These are phyloP conservation scores for Cyrtonyx montezumae DNA, from an alignment of 2,113 vertebrate species.

Conservation along the genomic window DNA sequence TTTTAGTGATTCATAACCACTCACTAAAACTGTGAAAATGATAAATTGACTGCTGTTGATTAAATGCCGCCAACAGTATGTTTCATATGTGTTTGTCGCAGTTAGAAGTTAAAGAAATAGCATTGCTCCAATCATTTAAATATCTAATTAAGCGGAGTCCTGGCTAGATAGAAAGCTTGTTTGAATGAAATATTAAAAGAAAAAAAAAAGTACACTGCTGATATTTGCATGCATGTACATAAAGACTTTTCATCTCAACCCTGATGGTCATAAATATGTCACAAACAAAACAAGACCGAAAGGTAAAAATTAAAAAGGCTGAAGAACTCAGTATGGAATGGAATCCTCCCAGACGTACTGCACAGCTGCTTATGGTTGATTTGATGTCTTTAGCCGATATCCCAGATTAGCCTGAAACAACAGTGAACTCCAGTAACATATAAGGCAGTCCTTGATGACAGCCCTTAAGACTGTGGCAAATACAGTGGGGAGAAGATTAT, in stretches of 20 bases:
- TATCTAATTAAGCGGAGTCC: slow-evolving; percentile 81
- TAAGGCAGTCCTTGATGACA: slow-evolving; percentile 24
- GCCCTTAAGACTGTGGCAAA: slow-evolving; percentile 27
- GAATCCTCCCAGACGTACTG: background rate
- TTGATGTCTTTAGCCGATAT: slow-evolving; percentile 43
- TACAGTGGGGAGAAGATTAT: background rate
- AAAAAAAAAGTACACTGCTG: background rate
- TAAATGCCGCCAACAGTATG: slow-evolving; percentile 84
- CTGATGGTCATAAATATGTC: background rate
- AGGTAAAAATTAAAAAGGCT: background rate
- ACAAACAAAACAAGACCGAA: background rate
- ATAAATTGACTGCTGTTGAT: slow-evolving; percentile 85
- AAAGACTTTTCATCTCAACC: background rate
- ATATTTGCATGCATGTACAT: slow-evolving; percentile 12
- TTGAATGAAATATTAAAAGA: slow-evolving; percentile 35
- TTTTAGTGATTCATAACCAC: slow-evolving; percentile 86
- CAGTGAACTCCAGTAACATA: background rate
- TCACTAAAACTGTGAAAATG: slow-evolving; percentile 85
- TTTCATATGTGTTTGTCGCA: slow-evolving; percentile 73
- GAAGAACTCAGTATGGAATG: background rate
- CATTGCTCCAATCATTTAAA: slow-evolving; percentile 80
- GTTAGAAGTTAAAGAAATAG: slow-evolving; percentile 82
- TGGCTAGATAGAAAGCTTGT: slow-evolving; percentile 33
- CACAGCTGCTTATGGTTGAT: slow-evolving; percentile 33
- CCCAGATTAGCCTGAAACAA: slow-evolving; percentile 33